A percentile compares a stretch with the other conserved stretches of the same genome.
Evolutionary conservation across 2,113 vertebrate species (phyloP).

Genomic region (Calyptommatus sinebrachiatus): DNA sequence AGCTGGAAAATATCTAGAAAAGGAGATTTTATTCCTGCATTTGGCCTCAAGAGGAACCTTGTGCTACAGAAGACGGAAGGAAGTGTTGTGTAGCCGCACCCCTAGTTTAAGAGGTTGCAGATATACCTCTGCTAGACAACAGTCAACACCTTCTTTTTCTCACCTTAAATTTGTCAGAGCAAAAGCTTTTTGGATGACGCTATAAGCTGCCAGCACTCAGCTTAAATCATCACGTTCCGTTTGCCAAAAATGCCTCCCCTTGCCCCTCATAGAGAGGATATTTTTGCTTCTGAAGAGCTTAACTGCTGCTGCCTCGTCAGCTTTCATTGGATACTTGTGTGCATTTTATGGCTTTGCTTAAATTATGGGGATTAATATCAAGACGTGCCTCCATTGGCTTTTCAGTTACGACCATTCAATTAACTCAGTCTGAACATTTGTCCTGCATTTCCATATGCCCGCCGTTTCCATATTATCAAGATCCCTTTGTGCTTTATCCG

Average conservation of each 20-base stretch:
- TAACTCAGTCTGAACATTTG: conserved; percentile 43
- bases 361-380: conserved; percentile 51
- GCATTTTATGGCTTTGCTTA: conserved; percentile 56
- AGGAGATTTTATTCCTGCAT: too few relatives aligned
- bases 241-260: conserved; percentile 54
- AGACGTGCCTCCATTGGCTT: conserved; percentile 58
- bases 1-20: too few relatives aligned
- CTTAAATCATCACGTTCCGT: conserved; percentile 44
- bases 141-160: too few relatives aligned
- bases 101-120: too few relatives aligned
- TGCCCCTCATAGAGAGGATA: conserved; percentile 49
- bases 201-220: conserved; percentile 46
- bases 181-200: conserved; percentile 16
- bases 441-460: conserved; percentile 49
- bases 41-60: too few relatives aligned
- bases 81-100: too few relatives aligned
- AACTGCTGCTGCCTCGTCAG: conserved; percentile 53
- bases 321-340: conserved; percentile 52
- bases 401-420: conserved; percentile 52
- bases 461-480: not conserved
- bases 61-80: too few relatives aligned
- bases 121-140: too few relatives aligned
- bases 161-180: not conserved
- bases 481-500: not conserved
- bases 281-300: conserved; percentile 53